Conservation (phyloP, 1,140 invertebrate genomes). For the Steinernema khuongi region DNA sequence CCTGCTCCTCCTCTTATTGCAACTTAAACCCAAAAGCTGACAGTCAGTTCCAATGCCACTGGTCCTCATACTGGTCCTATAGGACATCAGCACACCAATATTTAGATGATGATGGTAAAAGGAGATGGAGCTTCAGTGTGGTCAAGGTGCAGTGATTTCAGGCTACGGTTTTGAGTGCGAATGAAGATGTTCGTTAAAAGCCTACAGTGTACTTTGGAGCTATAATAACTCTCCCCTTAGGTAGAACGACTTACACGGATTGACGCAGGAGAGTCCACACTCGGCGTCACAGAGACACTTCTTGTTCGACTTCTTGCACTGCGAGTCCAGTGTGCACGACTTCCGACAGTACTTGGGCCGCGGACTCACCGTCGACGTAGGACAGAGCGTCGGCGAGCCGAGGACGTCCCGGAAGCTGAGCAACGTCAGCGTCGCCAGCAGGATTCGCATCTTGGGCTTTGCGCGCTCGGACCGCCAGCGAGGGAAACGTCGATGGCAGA, state of each 20-base stretch:
- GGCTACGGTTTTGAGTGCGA: neutral
- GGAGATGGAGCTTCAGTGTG: neutral
- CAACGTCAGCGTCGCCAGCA: constrained; percentile 2
- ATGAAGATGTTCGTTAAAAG: neutral
- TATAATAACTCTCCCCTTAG: neutral
- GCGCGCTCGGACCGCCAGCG: neutral
- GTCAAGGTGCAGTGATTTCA: neutral
- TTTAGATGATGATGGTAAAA: no score
- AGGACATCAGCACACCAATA: no score
- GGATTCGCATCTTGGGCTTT: neutral
- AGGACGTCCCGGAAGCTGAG: neutral
- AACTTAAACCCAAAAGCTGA: no score
- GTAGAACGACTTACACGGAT: constrained; percentile 72
- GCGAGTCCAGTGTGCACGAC: constrained; percentile 84
- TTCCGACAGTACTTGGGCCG: constrained; percentile 68
- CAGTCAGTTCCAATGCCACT: no score
- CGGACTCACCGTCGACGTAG: constrained; percentile 33
- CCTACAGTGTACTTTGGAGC: neutral
- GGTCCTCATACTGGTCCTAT: no score
- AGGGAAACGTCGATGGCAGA: neutral
- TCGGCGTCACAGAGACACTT: constrained; percentile 90
- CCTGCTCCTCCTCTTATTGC: no score
- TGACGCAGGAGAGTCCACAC: constrained; percentile 93
- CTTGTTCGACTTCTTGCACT: constrained; percentile 93
- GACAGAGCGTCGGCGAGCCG: constrained; percentile 21